phyloP scores from a whole-genome alignment of 2,797 vertebrate genomes.

The Crypturellus tataupa region DNA sequence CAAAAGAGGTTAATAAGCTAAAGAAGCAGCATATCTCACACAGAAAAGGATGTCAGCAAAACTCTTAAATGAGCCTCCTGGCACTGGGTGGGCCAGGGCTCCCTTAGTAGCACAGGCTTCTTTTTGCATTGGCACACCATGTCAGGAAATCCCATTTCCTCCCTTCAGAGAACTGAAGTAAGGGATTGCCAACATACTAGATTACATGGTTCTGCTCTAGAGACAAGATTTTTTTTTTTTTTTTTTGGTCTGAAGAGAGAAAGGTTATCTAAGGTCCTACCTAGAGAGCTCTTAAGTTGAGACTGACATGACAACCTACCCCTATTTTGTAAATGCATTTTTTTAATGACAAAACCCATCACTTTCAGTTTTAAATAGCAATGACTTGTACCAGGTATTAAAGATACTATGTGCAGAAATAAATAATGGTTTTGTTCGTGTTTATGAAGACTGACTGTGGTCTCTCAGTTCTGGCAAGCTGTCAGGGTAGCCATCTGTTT shows the following conservation, averaged over 20 bases:
- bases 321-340: neutral
- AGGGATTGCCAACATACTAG: neutral
- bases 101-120: neutral
- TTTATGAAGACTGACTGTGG: conserved; percentile 31
- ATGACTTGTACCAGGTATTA: neutral
- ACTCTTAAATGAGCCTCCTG: conserved; percentile 15
- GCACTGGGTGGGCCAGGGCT: conserved; percentile 12
- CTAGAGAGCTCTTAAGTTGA: neutral
- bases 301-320: neutral
- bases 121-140: neutral
- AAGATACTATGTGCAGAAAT: conserved; percentile 9
- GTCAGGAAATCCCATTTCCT: conserved; percentile 60
- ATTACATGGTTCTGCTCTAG: neutral
- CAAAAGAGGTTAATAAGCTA: neutral
- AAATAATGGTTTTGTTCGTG: conserved; percentile 34
- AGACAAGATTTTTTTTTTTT: neutral
- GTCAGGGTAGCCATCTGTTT: conserved; percentile 50
- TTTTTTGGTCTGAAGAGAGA: neutral
- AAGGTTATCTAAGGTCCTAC: neutral
- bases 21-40: neutral
- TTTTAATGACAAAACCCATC: neutral
- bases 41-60: conserved; percentile 9
- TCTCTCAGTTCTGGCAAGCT: conserved; percentile 50
- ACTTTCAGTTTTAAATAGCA: neutral
- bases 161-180: neutral